Evolutionary conservation across 2,113 vertebrate species (phyloP).

Genomic region (Phyllostomus hastatus): DNA sequence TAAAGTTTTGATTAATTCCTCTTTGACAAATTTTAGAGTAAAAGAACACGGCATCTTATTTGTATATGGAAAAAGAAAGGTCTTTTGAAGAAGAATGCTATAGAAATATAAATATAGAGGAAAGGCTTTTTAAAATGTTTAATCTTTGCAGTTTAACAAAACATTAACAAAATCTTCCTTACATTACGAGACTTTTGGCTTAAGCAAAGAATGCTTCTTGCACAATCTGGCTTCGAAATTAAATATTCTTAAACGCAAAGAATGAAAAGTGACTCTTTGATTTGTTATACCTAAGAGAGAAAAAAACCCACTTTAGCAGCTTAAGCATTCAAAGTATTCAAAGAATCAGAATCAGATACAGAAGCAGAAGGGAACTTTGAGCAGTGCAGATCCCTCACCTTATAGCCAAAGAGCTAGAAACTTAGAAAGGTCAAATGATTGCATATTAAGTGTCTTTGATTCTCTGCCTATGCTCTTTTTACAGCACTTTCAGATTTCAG

Average conservation of each 20-base stretch:
- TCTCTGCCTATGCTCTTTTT: background rate
- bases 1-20: background rate
- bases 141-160: background rate
- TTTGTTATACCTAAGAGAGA: background rate
- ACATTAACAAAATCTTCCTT: background rate
- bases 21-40: background rate
- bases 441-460: background rate
- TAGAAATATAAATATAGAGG: slow-evolving; percentile 18
- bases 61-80: background rate
- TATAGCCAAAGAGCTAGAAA: background rate
- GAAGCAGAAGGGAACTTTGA: background rate
- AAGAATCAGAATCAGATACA: slow-evolving; percentile 38
- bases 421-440: background rate
- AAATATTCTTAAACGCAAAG: slow-evolving; percentile 36
- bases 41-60: background rate
- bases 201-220: background rate
- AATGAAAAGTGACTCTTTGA: slow-evolving; percentile 26
- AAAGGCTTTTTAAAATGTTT: background rate
- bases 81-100: background rate
- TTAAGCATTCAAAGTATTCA: slow-evolving; percentile 39
- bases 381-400: background rate
- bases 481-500: background rate
- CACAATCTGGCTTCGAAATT: background rate
- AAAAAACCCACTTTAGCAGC: background rate
- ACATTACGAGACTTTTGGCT: background rate